A percentile compares a stretch with the other conserved stretches of the same genome.
These are phyloP conservation scores for Melitaea athalia DNA, from an alignment of 2,888 invertebrate genomes.

Conservation along the genomic window DNA sequence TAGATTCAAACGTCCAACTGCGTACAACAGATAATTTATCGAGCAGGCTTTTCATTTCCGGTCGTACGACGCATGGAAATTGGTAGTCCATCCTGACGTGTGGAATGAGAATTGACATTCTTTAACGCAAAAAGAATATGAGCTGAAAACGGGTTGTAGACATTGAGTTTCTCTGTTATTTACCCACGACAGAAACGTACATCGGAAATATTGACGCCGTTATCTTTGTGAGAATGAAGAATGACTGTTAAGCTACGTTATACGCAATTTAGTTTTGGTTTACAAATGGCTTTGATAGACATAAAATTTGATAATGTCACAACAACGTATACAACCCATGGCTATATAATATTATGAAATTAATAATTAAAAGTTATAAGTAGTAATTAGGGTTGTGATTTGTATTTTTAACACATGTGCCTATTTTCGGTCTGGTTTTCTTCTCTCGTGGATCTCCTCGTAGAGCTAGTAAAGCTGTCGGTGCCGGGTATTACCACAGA, in stretches of 20 bases:
- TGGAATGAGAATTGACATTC: slow-evolving; percentile 30
- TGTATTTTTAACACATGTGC: no score
- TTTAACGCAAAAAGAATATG: slow-evolving; percentile 14
- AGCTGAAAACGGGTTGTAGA: not conserved
- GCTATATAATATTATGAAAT: no score
- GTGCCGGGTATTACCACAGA: no score
- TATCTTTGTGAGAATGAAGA: not conserved
- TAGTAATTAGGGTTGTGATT: no score
- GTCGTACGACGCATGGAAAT: slow-evolving; percentile 67
- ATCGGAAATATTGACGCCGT: not conserved
- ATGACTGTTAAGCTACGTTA: no score
- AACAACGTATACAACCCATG: no score
- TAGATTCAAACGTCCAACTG: slow-evolving; percentile 41
- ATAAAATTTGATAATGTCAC: no score
- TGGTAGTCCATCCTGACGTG: slow-evolving; percentile 48
- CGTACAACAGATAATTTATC: slow-evolving; percentile 36
- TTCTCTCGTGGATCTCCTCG: no score
- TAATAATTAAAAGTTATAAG: no score
- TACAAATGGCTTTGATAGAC: not conserved
- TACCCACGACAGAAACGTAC: not conserved
- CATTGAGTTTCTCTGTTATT: not conserved
- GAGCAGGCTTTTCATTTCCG: slow-evolving; percentile 68
- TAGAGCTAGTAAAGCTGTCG: no score
- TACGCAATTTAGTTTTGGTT: not conserved
- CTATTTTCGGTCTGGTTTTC: no score